Base-by-base conservation (phyloP, 2,797 vertebrate species). In the Tadarida brasiliensis region DNA sequence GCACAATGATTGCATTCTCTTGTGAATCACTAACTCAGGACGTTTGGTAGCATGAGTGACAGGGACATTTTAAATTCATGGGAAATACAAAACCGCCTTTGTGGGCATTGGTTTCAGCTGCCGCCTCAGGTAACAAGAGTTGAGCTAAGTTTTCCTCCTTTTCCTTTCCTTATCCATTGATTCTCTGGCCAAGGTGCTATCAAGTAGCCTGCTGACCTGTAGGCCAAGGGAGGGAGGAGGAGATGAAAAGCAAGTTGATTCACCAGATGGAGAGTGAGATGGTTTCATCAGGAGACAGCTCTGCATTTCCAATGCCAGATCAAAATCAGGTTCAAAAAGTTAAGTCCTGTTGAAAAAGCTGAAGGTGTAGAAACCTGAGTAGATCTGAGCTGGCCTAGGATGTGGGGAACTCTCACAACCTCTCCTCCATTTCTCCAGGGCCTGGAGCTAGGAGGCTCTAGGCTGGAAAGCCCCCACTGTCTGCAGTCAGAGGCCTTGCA, bases 71-170 rank as follows among this genome's bases (percentile, higher is more conserved):
- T 96, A 96, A 97, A 97, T 98, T 96, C 91, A 97, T 95, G 93
- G 96, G 97, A 97, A 97, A 98, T 51, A 97, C 97, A 98, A 97
- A 97, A 96, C 96, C 82, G 78, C 76, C 76, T 95, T 97, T 98
- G 97, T 97, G 92, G 78, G 74, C 89, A 95, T 67, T 87, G 94
- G 95, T 96, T 97, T 98, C 96, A 97, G 92, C 78, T 80, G 26
- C 85, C 7, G 70, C 96, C 86, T 97, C 96, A 94, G 95, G 83
- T 98, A 98, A 97, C 96, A 97, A 73, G 83, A 81, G 70, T 88
- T 76, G 94, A 94, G 95, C 94, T 96, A 97, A 97, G 89, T 95
- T 96, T 97, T 83, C 97, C 94, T 95, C 92, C 90, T 73, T 97
- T 89, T 81, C 83, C 94, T 92, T 97, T 96, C 71, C 96, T 97